phyloP scores from a whole-genome alignment of 1,140 invertebrate species.

The Brachystomella parvula region DNA sequence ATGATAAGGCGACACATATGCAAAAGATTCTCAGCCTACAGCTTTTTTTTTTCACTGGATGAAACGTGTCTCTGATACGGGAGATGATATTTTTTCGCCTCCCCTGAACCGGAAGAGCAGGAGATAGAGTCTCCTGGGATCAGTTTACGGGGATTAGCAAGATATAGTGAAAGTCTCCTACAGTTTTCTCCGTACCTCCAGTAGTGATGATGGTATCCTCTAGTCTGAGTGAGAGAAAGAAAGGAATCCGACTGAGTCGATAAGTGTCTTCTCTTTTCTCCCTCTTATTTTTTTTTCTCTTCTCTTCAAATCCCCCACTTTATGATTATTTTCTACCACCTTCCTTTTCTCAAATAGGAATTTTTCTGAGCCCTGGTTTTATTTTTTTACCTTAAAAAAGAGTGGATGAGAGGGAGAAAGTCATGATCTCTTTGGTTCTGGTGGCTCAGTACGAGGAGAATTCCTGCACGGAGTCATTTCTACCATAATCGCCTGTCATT shows the following conservation, averaged over 20 bases:
- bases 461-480: too few species aligned
- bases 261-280: neutral
- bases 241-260: constrained; percentile 4
- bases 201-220: too few species aligned
- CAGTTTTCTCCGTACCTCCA: neutral
- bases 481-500: constrained; percentile 8
- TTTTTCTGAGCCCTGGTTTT: neutral
- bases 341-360: neutral
- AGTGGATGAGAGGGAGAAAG: neutral
- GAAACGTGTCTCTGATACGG: constrained; percentile 1
- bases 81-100: neutral
- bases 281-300: neutral
- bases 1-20: neutral
- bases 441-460: too few species aligned
- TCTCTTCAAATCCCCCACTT: neutral
- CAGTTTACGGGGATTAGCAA: constrained; percentile 30
- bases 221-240: constrained; percentile 2
- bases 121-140: constrained; percentile 23
- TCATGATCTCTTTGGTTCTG: constrained; percentile 7
- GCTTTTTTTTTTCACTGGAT: constrained; percentile 7
- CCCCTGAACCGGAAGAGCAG: constrained; percentile 10
- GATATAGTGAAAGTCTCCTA: constrained; percentile 18
- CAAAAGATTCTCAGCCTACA: too few species aligned
- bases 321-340: constrained; percentile 12
- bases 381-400: constrained; percentile 1